Base-by-base conservation (phyloP, 2,113 vertebrate genomes). In the Clinocottus analis region DNA sequence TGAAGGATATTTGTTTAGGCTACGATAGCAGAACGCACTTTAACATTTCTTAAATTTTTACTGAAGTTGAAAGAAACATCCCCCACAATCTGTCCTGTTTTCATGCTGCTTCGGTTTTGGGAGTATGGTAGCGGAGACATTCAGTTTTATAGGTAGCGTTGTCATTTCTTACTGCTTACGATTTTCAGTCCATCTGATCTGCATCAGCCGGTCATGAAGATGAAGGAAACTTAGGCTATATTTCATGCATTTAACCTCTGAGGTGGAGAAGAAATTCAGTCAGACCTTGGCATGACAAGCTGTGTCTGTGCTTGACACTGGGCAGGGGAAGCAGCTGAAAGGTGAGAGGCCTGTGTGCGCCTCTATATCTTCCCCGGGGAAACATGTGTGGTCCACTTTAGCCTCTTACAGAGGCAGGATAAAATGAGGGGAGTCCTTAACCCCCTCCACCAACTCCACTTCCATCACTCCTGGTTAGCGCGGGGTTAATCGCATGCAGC, bases 401-500 rank as follows among this genome's bases (percentile, higher is more conserved):
- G 75, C 72, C 83, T 85, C 90, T 81, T 79, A 87, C 79, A 77
- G 77, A 85, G 58, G 70, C 77, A 78, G 82, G 83, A 89, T 86
- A 85, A 89, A 88, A 89, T 72, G 75, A 90, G 85, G 81, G 88
- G 79, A 77, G 83, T 84, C 83, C 90, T 90, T 88, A 89, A 90
- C 89, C 82, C 82, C 59, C 47, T 37, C 27, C n/a, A 12, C 51
- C 80, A 81, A 73, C 79, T 87, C 78, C 74, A 78, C 80, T 85
- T 87, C 68, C 72, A 79, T 85, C 80, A 65, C 80, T 91, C 74
- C 88, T 89, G 70, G 85, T 91, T 90, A 84, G 84, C 16, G 13
- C 64, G 70, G 83, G 89, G 89, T 89, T 91, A 93, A 93, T 91
- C 67, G 73, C 84, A 93, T 91, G 87, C 92, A 90, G 88, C 81